phyloP scores from a whole-genome alignment of 2,888 invertebrate genomes.

The Leucophenga maculata region DNA sequence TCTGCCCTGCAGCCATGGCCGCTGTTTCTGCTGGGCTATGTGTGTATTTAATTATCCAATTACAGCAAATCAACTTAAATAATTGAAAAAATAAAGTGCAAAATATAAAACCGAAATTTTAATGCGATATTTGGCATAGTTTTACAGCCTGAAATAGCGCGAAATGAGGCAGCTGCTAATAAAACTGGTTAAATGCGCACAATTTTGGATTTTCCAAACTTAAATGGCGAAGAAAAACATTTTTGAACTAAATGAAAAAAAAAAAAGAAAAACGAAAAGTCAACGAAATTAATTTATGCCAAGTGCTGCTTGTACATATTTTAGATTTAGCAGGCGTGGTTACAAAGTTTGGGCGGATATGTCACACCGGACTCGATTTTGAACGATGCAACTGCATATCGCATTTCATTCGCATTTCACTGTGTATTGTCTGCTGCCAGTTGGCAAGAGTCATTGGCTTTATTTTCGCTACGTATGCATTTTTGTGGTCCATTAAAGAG shows the following conservation, averaged over 20 bases:
- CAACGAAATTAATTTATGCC: no score
- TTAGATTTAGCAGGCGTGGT: neutral
- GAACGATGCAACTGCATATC: neutral
- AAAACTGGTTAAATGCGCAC: no score
- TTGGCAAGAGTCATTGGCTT: constrained; percentile 2
- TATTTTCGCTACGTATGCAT: constrained; percentile 48
- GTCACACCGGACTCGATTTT: neutral
- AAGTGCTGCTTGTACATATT: no score
- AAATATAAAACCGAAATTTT: neutral
- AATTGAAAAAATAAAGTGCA: neutral
- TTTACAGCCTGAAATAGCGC: no score
- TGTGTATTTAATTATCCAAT: constrained; percentile 59
- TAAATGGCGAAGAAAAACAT: no score
- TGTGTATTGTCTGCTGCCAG: neutral
- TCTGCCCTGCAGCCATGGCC: no score
- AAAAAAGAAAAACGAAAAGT: no score
- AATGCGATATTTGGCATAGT: neutral
- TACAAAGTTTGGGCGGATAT: neutral
- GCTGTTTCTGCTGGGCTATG: constrained; percentile 9
- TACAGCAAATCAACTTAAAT: constrained; percentile 36
- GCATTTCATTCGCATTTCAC: neutral
- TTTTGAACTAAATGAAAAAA: no score
- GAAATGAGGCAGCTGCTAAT: no score
- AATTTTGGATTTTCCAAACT: no score
- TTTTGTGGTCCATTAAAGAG: constrained; percentile 61